phyloP scores from a whole-genome alignment of 2,888 invertebrate genomes.

The Brassicogethes aeneus region DNA sequence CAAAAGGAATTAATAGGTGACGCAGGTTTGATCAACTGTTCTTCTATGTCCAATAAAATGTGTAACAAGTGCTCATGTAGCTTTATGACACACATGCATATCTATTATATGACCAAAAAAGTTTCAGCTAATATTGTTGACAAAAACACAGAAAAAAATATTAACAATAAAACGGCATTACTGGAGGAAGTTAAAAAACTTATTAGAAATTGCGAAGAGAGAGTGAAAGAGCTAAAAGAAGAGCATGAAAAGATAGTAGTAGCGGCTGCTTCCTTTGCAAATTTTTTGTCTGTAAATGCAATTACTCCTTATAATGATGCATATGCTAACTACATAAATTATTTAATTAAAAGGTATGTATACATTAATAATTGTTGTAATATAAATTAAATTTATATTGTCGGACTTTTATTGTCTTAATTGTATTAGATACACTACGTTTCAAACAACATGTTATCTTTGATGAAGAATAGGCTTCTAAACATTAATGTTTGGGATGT shows the following conservation, averaged over 20 bases:
- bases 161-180: slow-evolving; percentile 22
- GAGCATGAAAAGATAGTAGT: slow-evolving; percentile 26
- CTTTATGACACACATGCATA: slow-evolving; percentile 32
- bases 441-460: too few species aligned
- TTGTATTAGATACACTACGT: too few species aligned
- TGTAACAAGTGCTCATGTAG: slow-evolving; percentile 29
- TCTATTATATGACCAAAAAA: slow-evolving; percentile 32
- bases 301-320: slow-evolving; percentile 32
- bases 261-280: slow-evolving; percentile 31
- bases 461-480: too few species aligned
- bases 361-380: too few species aligned
- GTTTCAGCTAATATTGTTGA: slow-evolving; percentile 24
- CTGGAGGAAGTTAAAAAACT: slow-evolving; percentile 18
- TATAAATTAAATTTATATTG: too few species aligned
- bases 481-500: too few species aligned
- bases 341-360: slow-evolving; percentile 30
- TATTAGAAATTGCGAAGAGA: slow-evolving; percentile 19
- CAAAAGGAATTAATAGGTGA: slow-evolving; percentile 30
- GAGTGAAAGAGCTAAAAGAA: slow-evolving; percentile 21
- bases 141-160: slow-evolving; percentile 20
- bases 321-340: slow-evolving; percentile 30
- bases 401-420: too few species aligned
- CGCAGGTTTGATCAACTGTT: slow-evolving; percentile 27
- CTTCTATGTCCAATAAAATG: slow-evolving; percentile 24
- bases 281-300: slow-evolving; percentile 32